These are phyloP conservation scores for Anoplolepis gracilipes DNA, from an alignment of 1,140 invertebrate species.

Conservation along the genomic window DNA sequence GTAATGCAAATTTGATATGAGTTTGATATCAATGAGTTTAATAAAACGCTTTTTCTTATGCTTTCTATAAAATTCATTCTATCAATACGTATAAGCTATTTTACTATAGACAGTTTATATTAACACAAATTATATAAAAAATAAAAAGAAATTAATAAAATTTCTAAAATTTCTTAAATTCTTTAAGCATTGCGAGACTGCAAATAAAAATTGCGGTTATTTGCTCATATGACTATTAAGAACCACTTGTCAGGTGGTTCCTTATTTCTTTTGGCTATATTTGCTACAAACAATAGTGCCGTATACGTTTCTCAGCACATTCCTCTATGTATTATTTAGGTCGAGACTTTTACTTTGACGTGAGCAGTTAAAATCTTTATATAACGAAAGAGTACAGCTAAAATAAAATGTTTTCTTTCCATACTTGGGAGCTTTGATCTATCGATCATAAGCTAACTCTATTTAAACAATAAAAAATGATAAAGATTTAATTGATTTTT, in stretches of 20 bases:
- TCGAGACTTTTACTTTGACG: neutral
- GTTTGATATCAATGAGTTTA: too few species aligned
- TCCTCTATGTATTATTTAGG: slow-evolving; percentile 15
- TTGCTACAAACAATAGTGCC: neutral
- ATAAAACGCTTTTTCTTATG: neutral
- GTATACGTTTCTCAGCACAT: neutral
- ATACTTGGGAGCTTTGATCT: neutral
- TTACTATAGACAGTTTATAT: neutral
- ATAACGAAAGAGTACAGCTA: neutral
- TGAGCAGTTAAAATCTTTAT: neutral
- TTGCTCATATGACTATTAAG: neutral
- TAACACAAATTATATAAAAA: neutral
- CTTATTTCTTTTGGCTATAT: neutral
- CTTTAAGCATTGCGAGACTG: neutral
- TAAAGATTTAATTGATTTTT: neutral
- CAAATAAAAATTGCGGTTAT: too few species aligned
- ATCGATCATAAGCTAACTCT: neutral
- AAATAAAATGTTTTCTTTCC: neutral
- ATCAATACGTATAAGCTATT: neutral
- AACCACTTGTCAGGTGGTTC: neutral
- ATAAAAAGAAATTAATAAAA: neutral
- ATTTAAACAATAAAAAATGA: neutral
- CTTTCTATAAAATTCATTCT: neutral
- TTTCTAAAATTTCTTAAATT: neutral
- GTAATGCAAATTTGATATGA: too few species aligned